Base-by-base conservation (phyloP, 2,113 vertebrate species). In the Nematolebias whitei region DNA sequence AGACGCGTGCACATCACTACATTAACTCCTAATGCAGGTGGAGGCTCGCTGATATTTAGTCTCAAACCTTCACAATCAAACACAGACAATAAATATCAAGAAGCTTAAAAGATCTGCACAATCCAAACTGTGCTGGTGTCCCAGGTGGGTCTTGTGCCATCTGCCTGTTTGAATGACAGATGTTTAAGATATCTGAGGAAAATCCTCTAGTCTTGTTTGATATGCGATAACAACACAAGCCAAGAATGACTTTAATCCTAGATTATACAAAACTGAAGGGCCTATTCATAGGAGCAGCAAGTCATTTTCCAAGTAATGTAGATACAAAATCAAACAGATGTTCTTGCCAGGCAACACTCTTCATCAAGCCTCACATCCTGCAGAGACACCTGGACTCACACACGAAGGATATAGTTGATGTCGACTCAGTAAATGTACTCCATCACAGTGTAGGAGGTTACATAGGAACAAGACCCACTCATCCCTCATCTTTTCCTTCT, bases 351-450 rank as follows among this genome's bases (percentile, higher is more conserved):
- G 35, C 45, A 54, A 15, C 39, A 20, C 20, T 32, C 26, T 44
- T n/a, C 32, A 68, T 49, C 45, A 50, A 50, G 26, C 41, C 47
- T 38, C 63, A 50, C 70, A 69, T 4, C 19, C 48, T 68, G 22
- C 22, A 58, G 44, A 47, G 26, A 55, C 50, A 19, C 18, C 57
- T 69, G 71, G 43, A 16, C 59, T 70, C 52, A 68, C 56, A 81
- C 1, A 18, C 35, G 22, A 50, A 72, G n/a, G 54, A 62, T 63
- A 52, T 50, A 67, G 73, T 50, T 80, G 74, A 79, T 82, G 55
- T 68, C 61, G 78, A 61, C 60, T 68, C 51, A 52, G 74, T 74
- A 74, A 87, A 88, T 76, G 71, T 54, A 35, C 57, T 85, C 54
- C 60, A 68, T 76, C 78, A 84, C 49, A 41, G 55, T 64, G 58